Evolutionary conservation across 2,113 vertebrate species (phyloP).

Genomic region (Podocnemis expansa): DNA sequence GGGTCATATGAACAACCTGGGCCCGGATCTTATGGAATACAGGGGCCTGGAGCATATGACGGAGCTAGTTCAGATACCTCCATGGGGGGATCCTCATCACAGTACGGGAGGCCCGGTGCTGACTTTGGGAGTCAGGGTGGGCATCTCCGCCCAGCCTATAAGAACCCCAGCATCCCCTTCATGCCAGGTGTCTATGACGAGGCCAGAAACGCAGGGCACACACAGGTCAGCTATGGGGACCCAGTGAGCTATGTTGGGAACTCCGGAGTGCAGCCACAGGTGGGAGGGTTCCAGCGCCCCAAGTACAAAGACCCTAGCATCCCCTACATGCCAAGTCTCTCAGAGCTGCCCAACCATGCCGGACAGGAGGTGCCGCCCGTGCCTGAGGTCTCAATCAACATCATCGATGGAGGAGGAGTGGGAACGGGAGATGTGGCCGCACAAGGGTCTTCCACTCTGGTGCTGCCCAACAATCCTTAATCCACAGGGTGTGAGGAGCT

Average conservation of each 20-base stretch:
- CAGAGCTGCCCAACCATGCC: background rate
- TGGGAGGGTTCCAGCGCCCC: background rate
- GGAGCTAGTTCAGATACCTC: background rate
- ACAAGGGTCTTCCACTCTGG: background rate
- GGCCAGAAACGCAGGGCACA: background rate
- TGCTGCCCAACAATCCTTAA: background rate
- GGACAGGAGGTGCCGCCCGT: background rate
- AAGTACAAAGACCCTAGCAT: background rate
- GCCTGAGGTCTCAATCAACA: background rate
- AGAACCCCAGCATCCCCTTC: background rate
- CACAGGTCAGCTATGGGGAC: background rate
- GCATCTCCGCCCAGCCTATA: background rate
- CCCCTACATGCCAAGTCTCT: background rate
- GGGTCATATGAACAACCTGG: background rate
- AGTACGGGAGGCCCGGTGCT: background rate
- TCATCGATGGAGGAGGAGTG: background rate
- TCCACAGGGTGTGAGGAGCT: background rate
- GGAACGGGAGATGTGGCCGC: background rate
- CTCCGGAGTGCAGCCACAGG: background rate
- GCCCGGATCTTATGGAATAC: background rate
- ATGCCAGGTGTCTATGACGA: background rate
- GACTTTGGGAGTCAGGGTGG: fast-evolving
- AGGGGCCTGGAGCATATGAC: background rate
- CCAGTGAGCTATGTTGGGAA: background rate
- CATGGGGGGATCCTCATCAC: background rate